Percentiles rank a stretch among this genome's conserved stretches.
phyloP scores from a whole-genome alignment of 2,888 invertebrate genomes.

The Siphonodentalium dalli region DNA sequence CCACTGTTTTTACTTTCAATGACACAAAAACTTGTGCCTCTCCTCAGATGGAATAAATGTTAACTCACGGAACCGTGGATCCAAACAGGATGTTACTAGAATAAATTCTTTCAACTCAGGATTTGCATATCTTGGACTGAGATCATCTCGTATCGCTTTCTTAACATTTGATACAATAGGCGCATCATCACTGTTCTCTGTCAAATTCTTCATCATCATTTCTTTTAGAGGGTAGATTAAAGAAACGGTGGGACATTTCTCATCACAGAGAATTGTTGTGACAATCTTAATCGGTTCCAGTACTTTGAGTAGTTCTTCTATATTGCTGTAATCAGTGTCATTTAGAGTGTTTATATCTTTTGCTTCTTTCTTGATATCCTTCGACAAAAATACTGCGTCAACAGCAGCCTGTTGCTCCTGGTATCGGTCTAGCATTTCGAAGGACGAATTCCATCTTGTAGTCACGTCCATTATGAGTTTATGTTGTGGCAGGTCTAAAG shows the following conservation, averaged over 20 bases:
- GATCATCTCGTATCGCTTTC: neutral
- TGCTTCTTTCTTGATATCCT: slow-evolving; percentile 1
- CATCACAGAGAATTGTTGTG: slow-evolving; percentile 2
- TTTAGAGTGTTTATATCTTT: neutral
- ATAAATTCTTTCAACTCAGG: neutral
- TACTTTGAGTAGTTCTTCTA: neutral
- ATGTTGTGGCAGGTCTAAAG: neutral
- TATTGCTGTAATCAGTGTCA: neutral
- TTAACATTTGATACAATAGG: slow-evolving; percentile 1
- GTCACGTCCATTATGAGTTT: neutral
- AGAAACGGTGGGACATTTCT: slow-evolving; percentile 1
- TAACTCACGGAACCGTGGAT: slow-evolving; percentile 11
- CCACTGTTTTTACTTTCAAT: too few species aligned
- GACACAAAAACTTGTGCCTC: too few species aligned
- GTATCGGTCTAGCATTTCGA: slow-evolving; percentile 1
- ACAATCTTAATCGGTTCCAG: slow-evolving; percentile 2
- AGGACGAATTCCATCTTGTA: slow-evolving; percentile 4
- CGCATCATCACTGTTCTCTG: neutral
- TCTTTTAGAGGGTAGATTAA: slow-evolving; percentile 5
- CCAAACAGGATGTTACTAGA: neutral
- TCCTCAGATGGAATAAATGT: too few species aligned
- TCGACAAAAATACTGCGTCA: neutral
- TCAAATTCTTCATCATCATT: neutral
- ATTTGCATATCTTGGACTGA: neutral
- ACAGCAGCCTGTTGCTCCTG: neutral